Evolutionary conservation across 2,113 vertebrate genomes (phyloP).

Genomic region (Saccopteryx bilineata): DNA sequence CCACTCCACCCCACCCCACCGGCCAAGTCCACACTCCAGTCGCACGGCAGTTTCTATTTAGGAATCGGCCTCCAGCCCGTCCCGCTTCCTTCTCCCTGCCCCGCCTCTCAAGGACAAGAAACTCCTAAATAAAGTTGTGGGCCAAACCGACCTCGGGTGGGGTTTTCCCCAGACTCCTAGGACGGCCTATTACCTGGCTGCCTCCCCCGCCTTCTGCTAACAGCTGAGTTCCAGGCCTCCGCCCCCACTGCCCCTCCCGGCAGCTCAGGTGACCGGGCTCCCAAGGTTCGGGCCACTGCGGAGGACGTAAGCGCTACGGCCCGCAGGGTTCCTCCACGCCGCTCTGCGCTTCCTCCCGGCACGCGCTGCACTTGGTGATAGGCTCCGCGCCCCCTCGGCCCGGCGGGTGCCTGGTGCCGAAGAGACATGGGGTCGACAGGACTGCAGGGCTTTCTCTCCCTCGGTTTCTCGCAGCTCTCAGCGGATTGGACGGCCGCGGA

Average conservation of each 20-base stretch:
- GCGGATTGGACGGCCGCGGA: conserved; percentile 84
- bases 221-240: conserved; percentile 62
- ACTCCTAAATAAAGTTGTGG: conserved; percentile 74
- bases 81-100: neutral
- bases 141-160: neutral
- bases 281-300: neutral
- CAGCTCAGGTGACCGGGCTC: conserved; percentile 28
- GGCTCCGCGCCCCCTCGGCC: conserved; percentile 67
- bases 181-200: conserved; percentile 21
- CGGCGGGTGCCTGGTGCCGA: conserved; percentile 77
- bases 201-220: conserved; percentile 22
- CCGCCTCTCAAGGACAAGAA: neutral
- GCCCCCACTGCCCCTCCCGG: conserved; percentile 50
- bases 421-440: conserved; percentile 76
- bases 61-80: neutral
- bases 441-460: conserved; percentile 83
- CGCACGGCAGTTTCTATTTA: neutral
- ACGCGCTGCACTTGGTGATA: neutral
- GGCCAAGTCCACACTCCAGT: neutral
- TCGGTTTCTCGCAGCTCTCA: conserved; percentile 81
- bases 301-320: neutral
- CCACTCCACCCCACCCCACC: conserved; percentile 28
- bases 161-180: neutral
- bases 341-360: neutral
- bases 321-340: neutral